These are phyloP conservation scores for Yponomeuta evonymella DNA, from an alignment of 2,888 invertebrate species.

Conservation along the genomic window DNA sequence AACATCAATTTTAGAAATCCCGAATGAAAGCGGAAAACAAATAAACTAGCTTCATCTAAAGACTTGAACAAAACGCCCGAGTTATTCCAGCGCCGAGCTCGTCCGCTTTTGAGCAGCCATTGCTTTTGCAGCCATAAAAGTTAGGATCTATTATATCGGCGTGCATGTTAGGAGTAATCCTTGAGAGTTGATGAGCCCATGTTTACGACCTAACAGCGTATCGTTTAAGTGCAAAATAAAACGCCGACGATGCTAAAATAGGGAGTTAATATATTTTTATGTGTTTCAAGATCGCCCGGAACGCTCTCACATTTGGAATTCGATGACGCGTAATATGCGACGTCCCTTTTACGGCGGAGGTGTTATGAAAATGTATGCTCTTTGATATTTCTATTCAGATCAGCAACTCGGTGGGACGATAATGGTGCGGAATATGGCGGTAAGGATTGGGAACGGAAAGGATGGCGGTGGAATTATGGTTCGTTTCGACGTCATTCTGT, in stretches of 20 bases:
- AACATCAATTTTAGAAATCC: neutral
- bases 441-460: conserved; percentile 15
- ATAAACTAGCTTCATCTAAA: neutral
- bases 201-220: conserved; percentile 60
- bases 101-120: conserved; percentile 8
- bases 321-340: conserved; percentile 12
- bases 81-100: conserved; percentile 11
- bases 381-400: conserved; percentile 2
- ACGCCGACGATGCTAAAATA: conserved; percentile 64
- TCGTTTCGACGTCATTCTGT: neutral
- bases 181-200: conserved; percentile 50
- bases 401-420: neutral
- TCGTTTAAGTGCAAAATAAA: conserved; percentile 61
- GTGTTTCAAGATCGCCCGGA: conserved; percentile 34
- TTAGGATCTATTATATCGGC: conserved; percentile 33
- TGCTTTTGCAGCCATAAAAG: conserved; percentile 10
- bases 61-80: conserved; percentile 6
- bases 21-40: neutral
- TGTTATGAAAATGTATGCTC: conserved; percentile 3
- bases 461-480: conserved; percentile 10
- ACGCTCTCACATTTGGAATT: conserved; percentile 13
- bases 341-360: neutral
- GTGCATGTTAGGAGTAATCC: conserved; percentile 53
- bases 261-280: conserved; percentile 67
- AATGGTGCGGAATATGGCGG: conserved; percentile 3